phyloP scores from a whole-genome alignment of 2,113 vertebrate genomes.

The Tragelaphus strepsiceros region DNA sequence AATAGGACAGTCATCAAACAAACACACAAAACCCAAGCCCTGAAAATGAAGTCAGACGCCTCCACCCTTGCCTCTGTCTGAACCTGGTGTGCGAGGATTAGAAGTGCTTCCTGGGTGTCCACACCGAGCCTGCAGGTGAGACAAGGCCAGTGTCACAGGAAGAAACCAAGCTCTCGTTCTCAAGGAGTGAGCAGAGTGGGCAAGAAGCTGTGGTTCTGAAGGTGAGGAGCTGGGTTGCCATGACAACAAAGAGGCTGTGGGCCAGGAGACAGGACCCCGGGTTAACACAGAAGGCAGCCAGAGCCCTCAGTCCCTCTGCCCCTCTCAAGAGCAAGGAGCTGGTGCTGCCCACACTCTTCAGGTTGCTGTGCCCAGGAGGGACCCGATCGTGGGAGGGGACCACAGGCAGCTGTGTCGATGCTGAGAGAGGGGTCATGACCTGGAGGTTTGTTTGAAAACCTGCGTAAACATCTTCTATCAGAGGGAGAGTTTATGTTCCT shows the following conservation, averaged over 20 bases:
- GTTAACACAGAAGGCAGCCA: neutral
- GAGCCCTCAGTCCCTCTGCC: neutral
- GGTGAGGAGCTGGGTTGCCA: neutral
- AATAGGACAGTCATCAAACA: neutral
- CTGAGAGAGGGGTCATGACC: neutral
- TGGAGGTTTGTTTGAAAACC: slow-evolving; percentile 69
- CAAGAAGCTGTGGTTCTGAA: neutral
- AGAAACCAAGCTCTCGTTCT: neutral
- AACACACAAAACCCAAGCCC: neutral
- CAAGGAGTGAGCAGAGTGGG: neutral
- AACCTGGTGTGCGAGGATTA: neutral
- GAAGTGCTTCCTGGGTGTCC: neutral
- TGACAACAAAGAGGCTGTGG: accelerated
- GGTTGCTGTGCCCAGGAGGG: neutral
- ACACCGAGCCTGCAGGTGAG: too few relatives aligned
- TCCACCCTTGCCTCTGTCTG: neutral
- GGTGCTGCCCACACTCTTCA: neutral
- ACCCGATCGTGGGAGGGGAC: neutral
- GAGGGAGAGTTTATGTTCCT: slow-evolving; percentile 23
- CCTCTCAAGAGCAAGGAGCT: neutral
- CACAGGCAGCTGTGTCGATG: slow-evolving; percentile 66
- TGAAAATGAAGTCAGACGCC: neutral
- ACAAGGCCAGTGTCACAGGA: accelerated
- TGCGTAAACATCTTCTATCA: slow-evolving; percentile 61
- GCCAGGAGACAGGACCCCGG: neutral